Conservation (phyloP, 2,888 invertebrate species). For the Nymphalis polychloros region DNA sequence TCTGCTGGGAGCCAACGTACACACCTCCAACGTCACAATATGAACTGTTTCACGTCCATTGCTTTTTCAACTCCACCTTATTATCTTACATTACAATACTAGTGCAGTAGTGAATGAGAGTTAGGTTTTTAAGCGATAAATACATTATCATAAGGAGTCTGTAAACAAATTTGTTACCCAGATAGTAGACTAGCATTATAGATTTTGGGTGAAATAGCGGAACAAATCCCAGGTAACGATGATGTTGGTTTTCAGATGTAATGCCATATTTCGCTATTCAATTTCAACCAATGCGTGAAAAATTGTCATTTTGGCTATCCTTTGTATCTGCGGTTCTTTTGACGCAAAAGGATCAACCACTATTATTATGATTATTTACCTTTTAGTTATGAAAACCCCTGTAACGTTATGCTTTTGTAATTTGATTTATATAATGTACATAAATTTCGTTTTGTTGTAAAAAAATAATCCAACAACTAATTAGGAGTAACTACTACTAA, state of each 20-base stretch:
- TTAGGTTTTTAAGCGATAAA: conserved; percentile 38
- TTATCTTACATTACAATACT: neutral
- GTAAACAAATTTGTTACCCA: conserved; percentile 67
- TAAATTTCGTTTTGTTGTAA: neutral
- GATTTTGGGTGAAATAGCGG: conserved; percentile 67
- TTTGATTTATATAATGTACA: neutral
- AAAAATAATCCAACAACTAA: too few relatives aligned
- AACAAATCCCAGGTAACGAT: conserved; percentile 56
- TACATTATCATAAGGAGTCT: conserved; percentile 47
- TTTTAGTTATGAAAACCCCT: conserved; percentile 10
- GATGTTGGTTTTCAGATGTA: conserved; percentile 38
- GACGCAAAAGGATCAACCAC: conserved; percentile 19
- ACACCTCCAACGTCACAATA: conserved; percentile 49
- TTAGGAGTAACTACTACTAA: too few relatives aligned
- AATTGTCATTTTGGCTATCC: conserved; percentile 22
- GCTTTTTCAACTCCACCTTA: conserved; percentile 16
- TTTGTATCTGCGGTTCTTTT: conserved; percentile 11
- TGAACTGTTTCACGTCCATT: conserved; percentile 36
- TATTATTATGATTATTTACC: conserved; percentile 17
- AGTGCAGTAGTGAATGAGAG: conserved; percentile 44
- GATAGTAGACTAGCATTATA: conserved; percentile 71
- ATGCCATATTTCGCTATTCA: conserved; percentile 26
- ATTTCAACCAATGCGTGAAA: conserved; percentile 24
- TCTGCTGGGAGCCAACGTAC: conserved; percentile 58
- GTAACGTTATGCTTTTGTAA: neutral